These are phyloP conservation scores for Halcyon malimbica DNA, from an alignment of 2,113 vertebrate species.

Conservation along the genomic window DNA sequence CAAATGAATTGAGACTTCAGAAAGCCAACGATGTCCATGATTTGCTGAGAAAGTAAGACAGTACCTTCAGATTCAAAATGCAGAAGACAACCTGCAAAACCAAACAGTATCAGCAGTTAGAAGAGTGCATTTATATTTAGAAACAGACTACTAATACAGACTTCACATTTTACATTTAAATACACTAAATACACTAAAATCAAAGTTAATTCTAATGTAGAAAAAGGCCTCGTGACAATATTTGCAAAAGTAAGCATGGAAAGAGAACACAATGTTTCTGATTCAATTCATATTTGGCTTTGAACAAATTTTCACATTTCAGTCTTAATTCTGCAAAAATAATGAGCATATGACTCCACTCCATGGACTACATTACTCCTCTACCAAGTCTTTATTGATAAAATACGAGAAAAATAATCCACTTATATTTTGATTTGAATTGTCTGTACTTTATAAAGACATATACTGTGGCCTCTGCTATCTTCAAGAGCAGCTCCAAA, in stretches of 20 bases:
- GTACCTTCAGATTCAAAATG: conserved; percentile 34
- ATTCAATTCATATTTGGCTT: background rate
- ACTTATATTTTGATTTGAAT: background rate
- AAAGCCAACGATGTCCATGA: conserved; percentile 86
- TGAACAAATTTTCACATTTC: background rate
- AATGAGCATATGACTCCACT: background rate
- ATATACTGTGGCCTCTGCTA: background rate
- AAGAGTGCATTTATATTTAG: background rate
- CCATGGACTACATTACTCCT: background rate
- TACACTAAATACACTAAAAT: background rate
- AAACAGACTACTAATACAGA: background rate
- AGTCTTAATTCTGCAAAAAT: background rate
- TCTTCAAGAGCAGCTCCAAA: background rate
- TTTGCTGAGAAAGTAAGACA: conserved; percentile 8
- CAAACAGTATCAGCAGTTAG: conserved; percentile 39
- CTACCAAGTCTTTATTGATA: background rate
- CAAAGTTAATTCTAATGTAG: background rate
- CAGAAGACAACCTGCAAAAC: conserved; percentile 60
- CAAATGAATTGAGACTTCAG: conserved; percentile 93
- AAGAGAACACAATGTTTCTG: background rate
- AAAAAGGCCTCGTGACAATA: background rate
- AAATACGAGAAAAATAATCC: background rate
- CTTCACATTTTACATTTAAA: background rate
- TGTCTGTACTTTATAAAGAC: background rate
- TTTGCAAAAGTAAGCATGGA: background rate